Conservation (phyloP, 2,113 vertebrate species). For the Protobothrops mucrosquamatus region DNA sequence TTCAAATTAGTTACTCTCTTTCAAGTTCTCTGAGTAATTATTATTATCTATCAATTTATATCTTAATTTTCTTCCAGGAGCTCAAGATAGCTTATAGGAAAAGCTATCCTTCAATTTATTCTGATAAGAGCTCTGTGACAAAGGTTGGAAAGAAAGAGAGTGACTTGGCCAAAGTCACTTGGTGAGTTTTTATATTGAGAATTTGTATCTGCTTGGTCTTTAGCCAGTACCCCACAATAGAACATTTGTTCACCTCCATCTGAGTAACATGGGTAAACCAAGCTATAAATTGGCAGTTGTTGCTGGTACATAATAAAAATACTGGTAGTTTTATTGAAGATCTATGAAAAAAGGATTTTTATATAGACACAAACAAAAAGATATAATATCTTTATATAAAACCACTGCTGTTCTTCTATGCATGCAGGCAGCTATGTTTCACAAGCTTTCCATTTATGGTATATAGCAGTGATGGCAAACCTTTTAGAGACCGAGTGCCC, state of each 20-base stretch:
- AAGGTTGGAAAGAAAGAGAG: background rate
- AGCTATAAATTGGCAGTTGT: background rate
- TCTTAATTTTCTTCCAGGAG: background rate
- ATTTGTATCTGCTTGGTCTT: background rate
- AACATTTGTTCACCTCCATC: background rate
- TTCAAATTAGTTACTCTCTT: background rate
- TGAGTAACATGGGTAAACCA: background rate
- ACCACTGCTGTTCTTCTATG: rapidly evolving
- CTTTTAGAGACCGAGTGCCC: too few relatives aligned
- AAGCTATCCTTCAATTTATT: background rate
- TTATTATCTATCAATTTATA: background rate
- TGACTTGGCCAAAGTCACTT: background rate
- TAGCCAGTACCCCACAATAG: background rate
- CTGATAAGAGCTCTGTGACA: background rate
- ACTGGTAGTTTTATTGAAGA: background rate
- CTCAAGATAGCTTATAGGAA: background rate
- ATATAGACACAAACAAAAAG: rapidly evolving
- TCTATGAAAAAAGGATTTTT: background rate
- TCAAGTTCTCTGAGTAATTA: background rate
- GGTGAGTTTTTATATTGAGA: background rate
- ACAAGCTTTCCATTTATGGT: background rate
- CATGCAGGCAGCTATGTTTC: background rate
- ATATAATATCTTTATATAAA: background rate
- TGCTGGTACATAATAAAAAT: slow-evolving; percentile 2
- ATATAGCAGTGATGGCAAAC: too few relatives aligned